A percentile compares a stretch with the other conserved stretches of the same genome.
Evolutionary conservation across 2,888 invertebrate species (phyloP).

Genomic region (Drosophila dives): DNA sequence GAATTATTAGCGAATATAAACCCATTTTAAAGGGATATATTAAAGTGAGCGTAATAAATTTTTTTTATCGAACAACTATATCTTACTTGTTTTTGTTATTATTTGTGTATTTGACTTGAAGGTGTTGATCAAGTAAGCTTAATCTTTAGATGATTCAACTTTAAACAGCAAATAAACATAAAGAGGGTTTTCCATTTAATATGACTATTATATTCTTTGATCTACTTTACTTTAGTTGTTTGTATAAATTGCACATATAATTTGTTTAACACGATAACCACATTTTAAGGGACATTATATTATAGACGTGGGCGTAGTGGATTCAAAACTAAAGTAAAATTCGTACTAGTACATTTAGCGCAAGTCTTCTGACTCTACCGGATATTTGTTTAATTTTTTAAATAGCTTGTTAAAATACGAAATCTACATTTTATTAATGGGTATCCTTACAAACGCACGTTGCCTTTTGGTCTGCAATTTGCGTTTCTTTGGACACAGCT

Average conservation of each 20-base stretch:
- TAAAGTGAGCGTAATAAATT: not conserved
- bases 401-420: conserved; percentile 11
- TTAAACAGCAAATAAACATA: not conserved
- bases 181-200: not conserved
- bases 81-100: not conserved
- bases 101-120: not conserved
- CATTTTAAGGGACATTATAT: not conserved
- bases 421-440: conserved; percentile 50
- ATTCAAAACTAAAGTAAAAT: conserved; percentile 30
- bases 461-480: conserved; percentile 1
- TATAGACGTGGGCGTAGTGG: not conserved
- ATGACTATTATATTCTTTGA: not conserved
- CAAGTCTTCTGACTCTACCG: conserved; percentile 25
- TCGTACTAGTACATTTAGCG: conserved; percentile 40
- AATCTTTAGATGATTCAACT: not conserved
- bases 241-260: not conserved
- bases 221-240: not conserved
- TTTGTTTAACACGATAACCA: not conserved
- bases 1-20: not conserved
- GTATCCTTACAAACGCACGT: conserved; percentile 10
- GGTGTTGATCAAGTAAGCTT: not conserved
- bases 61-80: not conserved
- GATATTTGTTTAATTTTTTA: too few relatives aligned
- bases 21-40: not conserved
- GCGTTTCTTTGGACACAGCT: conserved; percentile 27